These are phyloP conservation scores for Anorthoa munda DNA, from an alignment of 2,888 invertebrate genomes.

Conservation along the genomic window DNA sequence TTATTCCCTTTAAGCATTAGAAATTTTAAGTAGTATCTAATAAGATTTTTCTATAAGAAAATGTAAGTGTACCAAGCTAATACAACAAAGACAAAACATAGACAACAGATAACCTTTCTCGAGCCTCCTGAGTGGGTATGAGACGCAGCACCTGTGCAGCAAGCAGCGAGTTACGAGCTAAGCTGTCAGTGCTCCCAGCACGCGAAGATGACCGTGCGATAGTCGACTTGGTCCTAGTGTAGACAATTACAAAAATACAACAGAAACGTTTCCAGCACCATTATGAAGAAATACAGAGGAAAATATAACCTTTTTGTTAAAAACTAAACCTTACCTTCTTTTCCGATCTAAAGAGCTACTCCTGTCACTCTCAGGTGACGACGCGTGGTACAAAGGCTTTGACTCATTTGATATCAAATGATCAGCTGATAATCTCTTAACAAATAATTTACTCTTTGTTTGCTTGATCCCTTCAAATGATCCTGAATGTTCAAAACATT, in stretches of 20 bases:
- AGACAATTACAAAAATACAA: slow-evolving; percentile 65
- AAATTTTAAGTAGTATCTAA: slow-evolving; percentile 10
- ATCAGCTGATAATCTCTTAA: slow-evolving; percentile 88
- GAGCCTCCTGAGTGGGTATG: slow-evolving; percentile 95
- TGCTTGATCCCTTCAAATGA: slow-evolving; percentile 88
- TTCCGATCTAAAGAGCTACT: slow-evolving; percentile 88
- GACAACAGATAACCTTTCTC: slow-evolving; percentile 91
- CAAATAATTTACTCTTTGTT: slow-evolving; percentile 86
- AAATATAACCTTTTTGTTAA: slow-evolving; percentile 7
- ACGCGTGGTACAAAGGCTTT: slow-evolving; percentile 83
- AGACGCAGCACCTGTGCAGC: slow-evolving; percentile 95
- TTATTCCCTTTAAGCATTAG: slow-evolving; percentile 14
- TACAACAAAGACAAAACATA: slow-evolving; percentile 31
- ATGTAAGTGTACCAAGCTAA: slow-evolving; percentile 10
- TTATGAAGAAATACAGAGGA: slow-evolving; percentile 31
- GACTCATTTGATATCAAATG: slow-evolving; percentile 87
- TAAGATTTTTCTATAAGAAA: not conserved
- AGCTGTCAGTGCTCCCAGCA: slow-evolving; percentile 92
- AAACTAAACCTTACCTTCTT: slow-evolving; percentile 75
- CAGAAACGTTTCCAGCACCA: slow-evolving; percentile 52
- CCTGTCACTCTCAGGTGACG: slow-evolving; percentile 89
- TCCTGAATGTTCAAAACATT: slow-evolving; percentile 86
- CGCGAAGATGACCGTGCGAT: slow-evolving; percentile 85
- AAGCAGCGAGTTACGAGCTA: slow-evolving; percentile 94
- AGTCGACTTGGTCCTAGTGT: slow-evolving; percentile 83